A percentile compares a stretch with the other conserved stretches of the same genome.
These are phyloP conservation scores for Rotaria macrura DNA, from an alignment of 2,888 invertebrate genomes.

Conservation along the genomic window DNA sequence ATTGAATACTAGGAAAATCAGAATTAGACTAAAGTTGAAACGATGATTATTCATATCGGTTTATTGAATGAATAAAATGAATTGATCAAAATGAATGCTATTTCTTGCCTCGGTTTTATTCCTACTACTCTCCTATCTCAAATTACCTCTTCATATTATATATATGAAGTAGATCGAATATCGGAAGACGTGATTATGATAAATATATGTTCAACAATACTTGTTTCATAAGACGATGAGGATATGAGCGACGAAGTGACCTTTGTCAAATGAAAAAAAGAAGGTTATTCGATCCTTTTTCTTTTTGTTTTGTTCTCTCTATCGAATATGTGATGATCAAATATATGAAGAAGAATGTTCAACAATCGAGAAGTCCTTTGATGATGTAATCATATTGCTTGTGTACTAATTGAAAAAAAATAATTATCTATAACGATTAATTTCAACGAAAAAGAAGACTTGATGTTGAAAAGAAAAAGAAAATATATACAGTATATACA, in stretches of 20 bases:
- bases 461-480: no score
- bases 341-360: not conserved
- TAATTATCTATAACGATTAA: no score
- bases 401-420: no score
- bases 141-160: not conserved
- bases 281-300: not conserved
- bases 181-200: not conserved
- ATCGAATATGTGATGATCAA: not conserved
- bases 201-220: not conserved
- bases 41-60: not conserved
- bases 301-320: not conserved
- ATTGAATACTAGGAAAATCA: not conserved
- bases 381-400: not conserved
- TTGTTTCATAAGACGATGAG: not conserved
- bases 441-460: no score
- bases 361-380: not conserved
- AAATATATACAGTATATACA: no score
- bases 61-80: not conserved
- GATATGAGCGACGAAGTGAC: not conserved
- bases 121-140: not conserved
- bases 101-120: not conserved
- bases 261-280: not conserved
- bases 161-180: not conserved
- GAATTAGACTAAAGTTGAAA: not conserved
- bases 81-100: not conserved